Base-by-base conservation (phyloP, 2,888 invertebrate genomes). In the Allophyes oxyacanthae region DNA sequence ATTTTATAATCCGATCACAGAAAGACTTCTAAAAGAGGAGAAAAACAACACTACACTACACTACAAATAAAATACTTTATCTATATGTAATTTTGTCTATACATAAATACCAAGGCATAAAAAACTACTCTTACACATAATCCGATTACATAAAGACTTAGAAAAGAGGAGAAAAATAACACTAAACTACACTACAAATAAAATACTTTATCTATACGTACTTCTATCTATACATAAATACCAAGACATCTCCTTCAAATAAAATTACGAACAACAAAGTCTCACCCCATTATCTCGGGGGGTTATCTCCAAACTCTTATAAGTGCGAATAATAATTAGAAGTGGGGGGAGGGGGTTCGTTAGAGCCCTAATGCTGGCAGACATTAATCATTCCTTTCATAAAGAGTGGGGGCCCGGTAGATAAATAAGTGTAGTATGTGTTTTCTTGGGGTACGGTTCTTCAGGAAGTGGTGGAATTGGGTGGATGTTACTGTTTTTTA, bases 341-440 rank as follows among this genome's bases (percentile, higher is more conserved):
- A 77, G 79, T 64, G 74, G 79, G 80, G 77, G 58, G 66, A 61
- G 74, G 81, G 81, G 78, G 85, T 91, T 91, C 90, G 90, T 92
- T 92, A 91, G 89, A 79, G 87, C 90, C 93, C 89, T 92, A 93
- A 92, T 92, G 92, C 91, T 86, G 87, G 89, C 89, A 91, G 89
- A 92, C 94, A 93, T 94, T 94, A 94, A 94, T 94, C 94, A 94
- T 93, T 91, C 92, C 94, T 93, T 94, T 94, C 94, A 93, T 92
- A 93, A 94, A 93, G 93, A 93, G 92, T 91, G 91, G 92, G 73
- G 90, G 89, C 83, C 79, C 85, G 85, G 87, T 91, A 93, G 94
- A 94, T 94, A 94, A 94, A 94, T 94, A 94, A 94, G 91, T 93
- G 91, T 93, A 93, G 90, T 93, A 93, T 92, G 92, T 93, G 90